phyloP scores from a whole-genome alignment of 2,113 vertebrate genomes.

The Damaliscus lunatus region DNA sequence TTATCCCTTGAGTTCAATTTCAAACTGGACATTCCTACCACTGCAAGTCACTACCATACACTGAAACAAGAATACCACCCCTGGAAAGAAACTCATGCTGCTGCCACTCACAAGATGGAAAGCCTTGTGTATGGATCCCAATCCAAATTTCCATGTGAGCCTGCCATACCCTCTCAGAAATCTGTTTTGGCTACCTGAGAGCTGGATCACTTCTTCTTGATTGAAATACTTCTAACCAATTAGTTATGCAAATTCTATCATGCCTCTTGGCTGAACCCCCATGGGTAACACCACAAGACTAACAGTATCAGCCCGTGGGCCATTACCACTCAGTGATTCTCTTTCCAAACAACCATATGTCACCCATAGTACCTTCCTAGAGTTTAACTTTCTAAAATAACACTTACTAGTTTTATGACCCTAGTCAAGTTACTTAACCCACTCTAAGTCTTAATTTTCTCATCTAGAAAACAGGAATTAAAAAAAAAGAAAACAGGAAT shows the following conservation, averaged over 20 bases:
- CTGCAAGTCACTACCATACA: background rate
- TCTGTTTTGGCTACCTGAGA: background rate
- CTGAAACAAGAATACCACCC: background rate
- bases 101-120: background rate
- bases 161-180: background rate
- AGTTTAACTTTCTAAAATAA: background rate
- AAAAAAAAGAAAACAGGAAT: background rate
- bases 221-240: background rate
- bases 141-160: background rate
- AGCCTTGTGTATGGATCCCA: background rate
- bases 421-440: background rate
- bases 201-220: background rate
- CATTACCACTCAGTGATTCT: background rate
- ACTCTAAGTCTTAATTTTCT: background rate
- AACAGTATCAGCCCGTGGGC: background rate
- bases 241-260: background rate
- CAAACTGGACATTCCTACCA: background rate
- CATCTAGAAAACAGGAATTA: background rate
- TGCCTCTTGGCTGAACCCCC: background rate
- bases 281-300: background rate
- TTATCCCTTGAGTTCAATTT: background rate
- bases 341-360: background rate
- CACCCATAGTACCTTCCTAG: background rate
- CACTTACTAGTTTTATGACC: background rate
- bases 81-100: background rate